phyloP scores from a whole-genome alignment of 2,797 vertebrate genomes.

The Tamandua tetradactyla region DNA sequence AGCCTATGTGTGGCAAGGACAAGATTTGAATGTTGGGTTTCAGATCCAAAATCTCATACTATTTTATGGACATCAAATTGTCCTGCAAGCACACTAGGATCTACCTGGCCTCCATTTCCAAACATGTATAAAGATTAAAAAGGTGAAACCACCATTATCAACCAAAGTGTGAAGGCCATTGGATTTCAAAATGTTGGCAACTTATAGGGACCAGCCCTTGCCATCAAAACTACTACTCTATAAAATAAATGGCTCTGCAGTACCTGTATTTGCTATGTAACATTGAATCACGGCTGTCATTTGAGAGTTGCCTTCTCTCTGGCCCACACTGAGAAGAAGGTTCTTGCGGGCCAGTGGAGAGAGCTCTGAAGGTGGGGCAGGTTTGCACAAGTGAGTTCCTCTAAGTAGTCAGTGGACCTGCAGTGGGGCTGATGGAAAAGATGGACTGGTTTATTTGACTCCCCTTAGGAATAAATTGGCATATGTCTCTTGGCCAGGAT shows the following conservation, averaged over 20 bases:
- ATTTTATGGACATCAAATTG: neutral
- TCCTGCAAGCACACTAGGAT: neutral
- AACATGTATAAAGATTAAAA: neutral
- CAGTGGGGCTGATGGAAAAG: neutral
- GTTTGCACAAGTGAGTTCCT: neutral
- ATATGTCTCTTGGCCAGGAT: rapidly evolving
- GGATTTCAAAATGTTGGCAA: neutral
- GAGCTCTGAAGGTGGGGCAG: neutral
- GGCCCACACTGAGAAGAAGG: neutral
- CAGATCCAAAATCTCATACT: neutral
- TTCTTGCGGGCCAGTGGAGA: neutral
- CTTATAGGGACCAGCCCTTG: neutral
- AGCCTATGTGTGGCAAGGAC: neutral
- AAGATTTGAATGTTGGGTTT: neutral
- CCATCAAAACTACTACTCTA: neutral
- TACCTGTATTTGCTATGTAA: neutral
- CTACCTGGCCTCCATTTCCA: neutral
- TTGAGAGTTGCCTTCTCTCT: neutral
- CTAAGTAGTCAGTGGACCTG: neutral
- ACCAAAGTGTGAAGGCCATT: neutral
- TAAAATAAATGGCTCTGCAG: neutral
- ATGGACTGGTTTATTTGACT: neutral
- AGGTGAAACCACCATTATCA: neutral
- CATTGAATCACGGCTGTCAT: neutral
- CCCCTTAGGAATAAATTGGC: neutral